Evolutionary conservation across 2,888 invertebrate species (phyloP), one percentile per base, ranked within the genome.

Genomic region (Erebia ligea): DNA sequence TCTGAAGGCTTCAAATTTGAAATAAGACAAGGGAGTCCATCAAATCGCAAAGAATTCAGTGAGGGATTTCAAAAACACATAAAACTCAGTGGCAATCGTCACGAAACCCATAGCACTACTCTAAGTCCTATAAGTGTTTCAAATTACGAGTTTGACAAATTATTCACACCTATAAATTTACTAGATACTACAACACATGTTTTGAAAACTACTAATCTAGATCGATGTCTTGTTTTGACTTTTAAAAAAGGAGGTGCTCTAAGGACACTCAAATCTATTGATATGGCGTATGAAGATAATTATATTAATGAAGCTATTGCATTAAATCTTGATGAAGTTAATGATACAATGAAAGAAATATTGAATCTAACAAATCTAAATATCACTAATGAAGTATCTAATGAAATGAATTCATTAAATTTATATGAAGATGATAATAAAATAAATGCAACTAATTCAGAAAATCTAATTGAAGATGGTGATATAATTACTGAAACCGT

Each of bases 1-100:
- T 15, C 81, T 9, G 83, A 85, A 76, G 85, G 82, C 1, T 70
- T 85, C 10, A 70, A 78, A 69, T 74, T 85, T 11, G 79, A 85
- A 76, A 4, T 81, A 0, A 73, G 70, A 9, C 80, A 82, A 0
- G 79, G 78, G 5, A 67, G 72, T 1, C 48, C 21, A 25, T 0
- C 58, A 1, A 77, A 59, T 10, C 80, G 80, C 5, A 34, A 45
- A 0, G 76, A 77, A 1, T n/a, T 83, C 0, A 57, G 77, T 5
- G 79, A 78, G 45, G 48, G 71, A 1, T 11, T 83, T 3, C 70
- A 76, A 3, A 81, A 84, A 62, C 83, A 86, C 58, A 17, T 87
- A 0, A 81, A 81, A 73, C 42, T 80, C 17, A 17, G 34, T 64
- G 48, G 19, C 21, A 19, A 11, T 5, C 10, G 62, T 0, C 67